Evolutionary conservation across 2,113 vertebrate species (phyloP), one percentile per base, ranked within the genome.

Genomic region (Phalacrocorax carbo): DNA sequence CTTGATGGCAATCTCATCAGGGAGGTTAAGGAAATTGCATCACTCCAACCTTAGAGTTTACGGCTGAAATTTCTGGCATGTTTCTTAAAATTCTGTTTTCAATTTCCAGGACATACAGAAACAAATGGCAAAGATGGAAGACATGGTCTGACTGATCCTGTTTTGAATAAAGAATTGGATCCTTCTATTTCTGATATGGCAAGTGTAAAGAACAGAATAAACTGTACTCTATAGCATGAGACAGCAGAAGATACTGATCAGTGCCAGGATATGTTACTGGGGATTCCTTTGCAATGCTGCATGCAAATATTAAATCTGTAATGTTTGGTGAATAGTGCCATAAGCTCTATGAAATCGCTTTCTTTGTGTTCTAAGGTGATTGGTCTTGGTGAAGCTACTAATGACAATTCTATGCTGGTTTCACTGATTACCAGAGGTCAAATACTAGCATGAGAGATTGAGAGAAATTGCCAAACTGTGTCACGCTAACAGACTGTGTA

Each of bases 81-180:
- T 16, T 72, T 86, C 58, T 82, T 64, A 71, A 86, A 81, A 68
- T 80, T 96, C 83, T 97, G 48, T 93, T 94, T 98, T 98, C 78
- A 52, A 97, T 97, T 98, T 98, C 75, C 96, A 98, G 98, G 49
- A 36, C n/a, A 51, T 77, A 69, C 49, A 77, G 88, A 64, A 94
- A 61, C 40, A 72, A 88, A 40, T 58, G 69, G 86, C 17, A 93
- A 96, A 95, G 79, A 65, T 73, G 80, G 42, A 95, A 72, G n/a
- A 72, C 82, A 73, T 30, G 66, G 10, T 89, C 69, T 85, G 62
- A 13, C 20, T 75, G 86, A 42, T 77, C 79, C 92, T 82, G 52
- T 40, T 94, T 87, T 94, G 90, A 97, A 95, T 2, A 10, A 86
- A 66, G 94, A 76, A 8, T 36, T 34, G 42, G 42, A 92, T 91